Conservation (phyloP, 2,888 invertebrate genomes). For the Callyntrura guangdongensis region DNA sequence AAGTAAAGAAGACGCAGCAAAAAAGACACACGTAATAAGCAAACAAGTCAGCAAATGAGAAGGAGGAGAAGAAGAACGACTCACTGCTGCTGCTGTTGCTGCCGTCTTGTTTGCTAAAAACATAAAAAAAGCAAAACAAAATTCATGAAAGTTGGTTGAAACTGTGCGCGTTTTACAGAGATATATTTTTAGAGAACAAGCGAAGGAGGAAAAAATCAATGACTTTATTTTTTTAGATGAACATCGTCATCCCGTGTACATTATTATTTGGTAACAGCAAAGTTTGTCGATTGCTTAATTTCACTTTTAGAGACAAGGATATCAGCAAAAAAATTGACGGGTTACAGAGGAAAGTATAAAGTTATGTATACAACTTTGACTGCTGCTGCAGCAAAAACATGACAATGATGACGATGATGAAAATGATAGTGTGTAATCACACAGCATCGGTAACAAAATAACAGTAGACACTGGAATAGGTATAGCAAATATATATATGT, state of each 20-base stretch:
- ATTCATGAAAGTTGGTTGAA: background rate
- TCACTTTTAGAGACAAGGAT: background rate
- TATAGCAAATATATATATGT: background rate
- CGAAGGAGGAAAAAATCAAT: constrained; percentile 32
- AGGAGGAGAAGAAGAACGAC: background rate
- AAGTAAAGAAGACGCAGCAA: constrained; percentile 25
- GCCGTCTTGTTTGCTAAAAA: constrained; percentile 47
- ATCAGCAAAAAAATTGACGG: constrained; percentile 21
- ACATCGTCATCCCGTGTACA: background rate
- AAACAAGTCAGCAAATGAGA: constrained; percentile 14
- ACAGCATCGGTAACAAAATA: constrained; percentile 20
- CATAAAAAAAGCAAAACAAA: constrained; percentile 34
- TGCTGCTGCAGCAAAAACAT: background rate
- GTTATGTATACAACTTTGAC: constrained; percentile 19
- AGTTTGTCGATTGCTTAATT: constrained; percentile 60
- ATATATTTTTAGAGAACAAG: background rate
- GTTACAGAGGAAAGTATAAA: background rate
- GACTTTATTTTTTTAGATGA: constrained; percentile 49
- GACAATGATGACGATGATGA: constrained; percentile 41
- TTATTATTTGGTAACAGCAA: constrained; percentile 34
- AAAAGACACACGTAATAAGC: constrained; percentile 9
- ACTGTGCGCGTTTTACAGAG: background rate
- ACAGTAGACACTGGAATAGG: background rate
- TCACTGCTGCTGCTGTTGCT: background rate
- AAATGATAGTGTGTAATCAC: constrained; percentile 17